Evolutionary conservation across 2,797 vertebrate species (phyloP), one percentile per base, ranked within the genome.

Genomic region (Poliocrania exsul): DNA sequence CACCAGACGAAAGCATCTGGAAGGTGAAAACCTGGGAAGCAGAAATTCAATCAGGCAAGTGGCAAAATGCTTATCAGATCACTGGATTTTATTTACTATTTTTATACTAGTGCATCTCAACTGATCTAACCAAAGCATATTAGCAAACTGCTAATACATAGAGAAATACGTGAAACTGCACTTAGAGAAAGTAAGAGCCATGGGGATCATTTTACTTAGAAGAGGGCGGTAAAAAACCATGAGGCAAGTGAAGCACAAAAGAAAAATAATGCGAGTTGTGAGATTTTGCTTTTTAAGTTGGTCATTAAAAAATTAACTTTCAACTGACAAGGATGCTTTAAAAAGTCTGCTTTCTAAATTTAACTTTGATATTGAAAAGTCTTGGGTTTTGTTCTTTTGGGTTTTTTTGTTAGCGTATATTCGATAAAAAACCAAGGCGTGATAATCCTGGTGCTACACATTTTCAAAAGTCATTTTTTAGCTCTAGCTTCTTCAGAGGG

Each of bases 381-480:
- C 69, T 90, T 50, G 47, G 9, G 31, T 44, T 88, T 83, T 88
- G 50, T 84, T 94, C 89, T 70, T 91, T 78, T 87, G 51, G 18
- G 2, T 58, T 58, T 42, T 86, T 78, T 69, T 0, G 0, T 87
- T 90, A 66, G 73, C 0, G 0, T 74, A 83, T 69, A 83, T 58
- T 91, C 82, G 86, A 93, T 96, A 92, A 95, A 95, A 88, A 93
- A 24, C 0, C 0, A 4, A 93, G 81, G 72, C 15, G 0, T 74
- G 87, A 88, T 96, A 95, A 95, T 96, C 90, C 86, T 73, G 64
- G 86, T 0, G 3, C 92, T 88, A 81, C 79, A 78, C 70, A 82
- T 93, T 95, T 91, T 84, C 95, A 91, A 88, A 94, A 94, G 79
- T 38, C 29, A 46, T 80, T 91, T 88, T 94, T 81, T 31, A 72